Conservation (phyloP, 2,888 invertebrate genomes). For the Glyphotaelius pellucidus region DNA sequence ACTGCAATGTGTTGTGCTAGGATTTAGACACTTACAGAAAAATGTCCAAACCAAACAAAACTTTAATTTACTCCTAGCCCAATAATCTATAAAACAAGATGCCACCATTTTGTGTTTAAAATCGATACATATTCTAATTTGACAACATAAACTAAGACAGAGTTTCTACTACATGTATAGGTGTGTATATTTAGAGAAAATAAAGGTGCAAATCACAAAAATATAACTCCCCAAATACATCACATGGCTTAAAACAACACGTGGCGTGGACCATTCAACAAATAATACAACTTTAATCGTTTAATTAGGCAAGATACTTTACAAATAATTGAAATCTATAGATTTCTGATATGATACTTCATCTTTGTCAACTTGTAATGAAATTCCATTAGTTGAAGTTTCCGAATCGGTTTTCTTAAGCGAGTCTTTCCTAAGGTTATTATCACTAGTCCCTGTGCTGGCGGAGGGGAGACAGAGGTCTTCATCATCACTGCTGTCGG, state of each 20-base stretch:
- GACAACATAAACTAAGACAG: background rate
- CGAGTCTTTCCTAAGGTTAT: conserved; percentile 62
- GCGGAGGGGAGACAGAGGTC: background rate
- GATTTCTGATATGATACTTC: conserved; percentile 80
- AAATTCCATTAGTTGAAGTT: conserved; percentile 66
- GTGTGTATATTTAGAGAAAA: background rate
- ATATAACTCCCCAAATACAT: background rate
- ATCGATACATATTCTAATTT: conserved; percentile 2
- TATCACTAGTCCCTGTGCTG: conserved; percentile 45
- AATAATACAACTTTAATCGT: background rate
- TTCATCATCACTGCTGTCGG: conserved; percentile 45
- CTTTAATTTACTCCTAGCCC: background rate
- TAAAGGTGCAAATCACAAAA: background rate
- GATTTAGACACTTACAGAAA: background rate
- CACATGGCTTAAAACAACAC: background rate
- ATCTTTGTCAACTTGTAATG: conserved; percentile 72
- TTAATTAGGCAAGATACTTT: conserved; percentile 61
- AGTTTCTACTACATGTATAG: background rate
- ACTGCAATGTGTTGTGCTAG: background rate
- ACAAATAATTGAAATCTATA: conserved; percentile 77
- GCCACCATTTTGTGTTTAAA: background rate
- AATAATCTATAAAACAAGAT: background rate
- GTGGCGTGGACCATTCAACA: background rate
- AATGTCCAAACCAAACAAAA: background rate
- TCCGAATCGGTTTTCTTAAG: conserved; percentile 67